Percentiles rank a stretch among this genome's conserved stretches.
Evolutionary conservation across 2,797 vertebrate genomes (phyloP).

Genomic region (Muraenolepis orangiensis): DNA sequence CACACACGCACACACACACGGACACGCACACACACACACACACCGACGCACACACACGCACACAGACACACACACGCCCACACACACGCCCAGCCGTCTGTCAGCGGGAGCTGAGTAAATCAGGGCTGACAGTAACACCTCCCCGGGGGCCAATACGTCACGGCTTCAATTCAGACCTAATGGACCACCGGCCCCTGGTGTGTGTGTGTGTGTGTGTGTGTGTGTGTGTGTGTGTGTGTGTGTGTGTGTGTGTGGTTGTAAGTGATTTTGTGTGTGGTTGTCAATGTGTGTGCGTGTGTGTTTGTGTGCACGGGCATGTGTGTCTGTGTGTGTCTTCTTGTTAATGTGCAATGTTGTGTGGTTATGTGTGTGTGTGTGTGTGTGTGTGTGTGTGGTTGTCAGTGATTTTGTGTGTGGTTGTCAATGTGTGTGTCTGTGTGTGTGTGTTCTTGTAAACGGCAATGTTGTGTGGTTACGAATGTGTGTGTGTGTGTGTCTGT

Average conservation of each 20-base stretch:
- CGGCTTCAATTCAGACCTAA: slow-evolving; percentile 88
- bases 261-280: not conserved
- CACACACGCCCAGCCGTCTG: slow-evolving; percentile 43
- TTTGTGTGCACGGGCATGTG: slow-evolving; percentile 26
- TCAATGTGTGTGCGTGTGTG: slow-evolving; percentile 12
- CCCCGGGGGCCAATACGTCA: slow-evolving; percentile 86
- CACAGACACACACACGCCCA: slow-evolving; percentile 8
- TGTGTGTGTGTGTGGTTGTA: slow-evolving; percentile 6
- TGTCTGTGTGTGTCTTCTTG: slow-evolving; percentile 19
- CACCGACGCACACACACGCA: slow-evolving; percentile 24
- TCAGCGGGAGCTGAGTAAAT: slow-evolving; percentile 89
- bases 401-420: too few species aligned
- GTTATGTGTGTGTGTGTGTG: too few species aligned
- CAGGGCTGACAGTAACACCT: slow-evolving; percentile 88
- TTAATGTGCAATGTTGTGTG: slow-evolving; percentile 16
- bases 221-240: slow-evolving; percentile 21
- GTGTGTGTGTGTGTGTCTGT: slow-evolving; percentile 35
- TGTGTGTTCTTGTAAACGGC: not conserved
- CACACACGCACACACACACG: too few species aligned
- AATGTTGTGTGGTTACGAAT: too few species aligned
- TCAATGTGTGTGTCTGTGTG: too few species aligned
- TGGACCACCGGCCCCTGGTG: slow-evolving; percentile 76
- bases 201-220: slow-evolving; percentile 12
- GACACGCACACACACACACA: not conserved
- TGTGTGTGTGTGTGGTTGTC: too few species aligned